These are phyloP conservation scores for Hirundichthys speculiger DNA, from an alignment of 2,113 vertebrate species.

Conservation along the genomic window DNA sequence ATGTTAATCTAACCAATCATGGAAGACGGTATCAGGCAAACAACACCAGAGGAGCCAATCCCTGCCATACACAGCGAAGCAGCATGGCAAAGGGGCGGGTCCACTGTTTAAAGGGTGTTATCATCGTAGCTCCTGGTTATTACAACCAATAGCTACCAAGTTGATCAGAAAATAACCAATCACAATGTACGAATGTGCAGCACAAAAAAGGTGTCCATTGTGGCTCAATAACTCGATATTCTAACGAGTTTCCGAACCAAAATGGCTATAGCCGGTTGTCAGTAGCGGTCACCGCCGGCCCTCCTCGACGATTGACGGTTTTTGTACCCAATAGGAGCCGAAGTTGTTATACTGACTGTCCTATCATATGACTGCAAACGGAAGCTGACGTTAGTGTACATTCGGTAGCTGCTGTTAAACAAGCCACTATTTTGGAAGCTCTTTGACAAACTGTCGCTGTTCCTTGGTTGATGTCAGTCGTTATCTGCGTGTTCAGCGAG, in stretches of 20 bases:
- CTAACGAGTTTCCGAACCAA: conserved; percentile 52
- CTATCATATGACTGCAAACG: conserved; percentile 51
- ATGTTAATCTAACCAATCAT: conserved; percentile 49
- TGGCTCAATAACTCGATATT: neutral
- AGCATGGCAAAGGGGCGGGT: conserved; percentile 69
- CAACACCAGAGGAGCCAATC: conserved; percentile 63
- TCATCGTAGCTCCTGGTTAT: conserved; percentile 37
- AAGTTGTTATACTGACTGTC: conserved; percentile 6
- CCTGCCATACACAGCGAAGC: conserved; percentile 61
- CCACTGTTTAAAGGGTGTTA: conserved; percentile 31
- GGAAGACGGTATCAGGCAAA: conserved; percentile 45
- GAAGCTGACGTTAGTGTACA: conserved; percentile 53
- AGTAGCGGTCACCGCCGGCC: conserved; percentile 20
- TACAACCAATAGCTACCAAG: conserved; percentile 51
- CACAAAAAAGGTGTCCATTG: conserved; percentile 46
- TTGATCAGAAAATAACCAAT: conserved; percentile 54
- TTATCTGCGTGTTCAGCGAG: conserved; percentile 54
- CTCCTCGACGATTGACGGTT: conserved; percentile 24
- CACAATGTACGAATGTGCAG: neutral
- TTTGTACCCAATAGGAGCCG: conserved; percentile 39
- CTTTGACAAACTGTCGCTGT: conserved; percentile 67
- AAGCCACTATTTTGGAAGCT: conserved; percentile 71
- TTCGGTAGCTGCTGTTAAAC: conserved; percentile 57
- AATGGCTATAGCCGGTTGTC: conserved; percentile 48
- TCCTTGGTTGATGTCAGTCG: conserved; percentile 55